phyloP scores from a whole-genome alignment of 1,140 invertebrate species.

The Andricus grossulariae region DNA sequence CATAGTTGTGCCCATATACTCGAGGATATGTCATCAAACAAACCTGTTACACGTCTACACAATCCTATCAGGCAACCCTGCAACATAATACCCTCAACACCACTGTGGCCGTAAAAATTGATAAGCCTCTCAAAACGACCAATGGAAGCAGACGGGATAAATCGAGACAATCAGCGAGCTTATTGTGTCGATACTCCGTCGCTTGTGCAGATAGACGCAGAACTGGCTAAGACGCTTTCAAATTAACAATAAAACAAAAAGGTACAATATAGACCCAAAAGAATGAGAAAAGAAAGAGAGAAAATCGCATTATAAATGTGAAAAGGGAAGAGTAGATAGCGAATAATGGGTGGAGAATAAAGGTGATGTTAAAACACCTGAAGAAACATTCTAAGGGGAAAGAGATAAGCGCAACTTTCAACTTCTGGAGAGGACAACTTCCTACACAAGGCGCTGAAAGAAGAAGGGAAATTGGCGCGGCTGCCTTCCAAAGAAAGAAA shows the following conservation, averaged over 20 bases:
- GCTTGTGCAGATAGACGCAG: background rate
- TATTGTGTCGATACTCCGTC: constrained; percentile 48
- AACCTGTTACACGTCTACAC: constrained; percentile 40
- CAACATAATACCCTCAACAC: constrained; percentile 43
- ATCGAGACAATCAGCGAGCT: constrained; percentile 56
- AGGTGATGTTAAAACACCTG: constrained; percentile 26
- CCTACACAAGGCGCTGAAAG: constrained; percentile 8
- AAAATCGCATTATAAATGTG: constrained; percentile 16
- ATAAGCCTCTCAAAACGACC: constrained; percentile 50
- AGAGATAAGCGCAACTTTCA: constrained; percentile 28
- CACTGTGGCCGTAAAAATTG: constrained; percentile 54
- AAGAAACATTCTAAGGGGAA: constrained; percentile 8
- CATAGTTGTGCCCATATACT: constrained; percentile 10
- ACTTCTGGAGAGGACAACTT: constrained; percentile 24
- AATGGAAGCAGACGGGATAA: constrained; percentile 22
- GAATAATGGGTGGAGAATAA: background rate
- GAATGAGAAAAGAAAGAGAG: constrained; percentile 7
- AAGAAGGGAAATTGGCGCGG: constrained; percentile 6
- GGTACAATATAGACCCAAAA: background rate
- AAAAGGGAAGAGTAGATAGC: constrained; percentile 26
- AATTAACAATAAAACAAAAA: background rate
- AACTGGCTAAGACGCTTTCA: too few species aligned
- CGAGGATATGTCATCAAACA: background rate
- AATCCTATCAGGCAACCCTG: constrained; percentile 45
- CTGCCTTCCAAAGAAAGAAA: background rate